phyloP scores from a whole-genome alignment of 1,140 invertebrate genomes.

The Brachionus manjavacas region DNA sequence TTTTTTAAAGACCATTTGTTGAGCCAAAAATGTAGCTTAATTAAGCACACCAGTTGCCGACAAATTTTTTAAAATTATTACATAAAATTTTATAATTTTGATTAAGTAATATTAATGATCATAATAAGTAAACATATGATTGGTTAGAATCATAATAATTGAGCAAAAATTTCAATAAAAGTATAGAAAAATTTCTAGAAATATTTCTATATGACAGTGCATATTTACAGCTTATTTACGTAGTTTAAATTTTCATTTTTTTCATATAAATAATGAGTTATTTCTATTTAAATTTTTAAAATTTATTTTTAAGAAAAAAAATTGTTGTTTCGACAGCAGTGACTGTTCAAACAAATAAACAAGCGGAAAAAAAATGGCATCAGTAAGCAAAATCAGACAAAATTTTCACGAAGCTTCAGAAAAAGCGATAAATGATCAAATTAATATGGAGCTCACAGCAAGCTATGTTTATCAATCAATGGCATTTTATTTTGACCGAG shows the following conservation, averaged over 20 bases:
- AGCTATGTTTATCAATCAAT: conserved; percentile 65
- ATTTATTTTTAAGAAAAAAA: conserved; percentile 15
- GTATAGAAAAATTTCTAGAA: not conserved
- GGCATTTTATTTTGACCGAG: conserved; percentile 69
- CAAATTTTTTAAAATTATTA: not conserved
- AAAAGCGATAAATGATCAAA: conserved; percentile 72
- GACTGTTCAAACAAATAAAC: conserved; percentile 36
- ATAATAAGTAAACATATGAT: not conserved
- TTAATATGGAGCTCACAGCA: conserved; percentile 75
- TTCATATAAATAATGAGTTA: not conserved
- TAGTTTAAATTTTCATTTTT: not conserved
- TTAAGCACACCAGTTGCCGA: not conserved
- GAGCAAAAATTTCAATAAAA: not conserved
- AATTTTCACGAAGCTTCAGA: conserved; percentile 74
- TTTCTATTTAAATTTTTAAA: not conserved
- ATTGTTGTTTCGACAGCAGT: conserved; percentile 37
- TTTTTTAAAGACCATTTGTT: not conserved
- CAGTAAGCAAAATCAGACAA: conserved; percentile 61
- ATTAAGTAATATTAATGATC: not conserved
- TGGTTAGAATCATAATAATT: not conserved
- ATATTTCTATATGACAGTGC: conserved; percentile 31
- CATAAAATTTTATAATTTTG: not conserved
- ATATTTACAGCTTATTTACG: not conserved
- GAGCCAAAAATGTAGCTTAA: not conserved
- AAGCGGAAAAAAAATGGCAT: conserved; percentile 1